Percentiles rank a stretch among this genome's conserved stretches.
Conservation (phyloP, 2,113 vertebrate genomes). For the Smithornis capensis region DNA sequence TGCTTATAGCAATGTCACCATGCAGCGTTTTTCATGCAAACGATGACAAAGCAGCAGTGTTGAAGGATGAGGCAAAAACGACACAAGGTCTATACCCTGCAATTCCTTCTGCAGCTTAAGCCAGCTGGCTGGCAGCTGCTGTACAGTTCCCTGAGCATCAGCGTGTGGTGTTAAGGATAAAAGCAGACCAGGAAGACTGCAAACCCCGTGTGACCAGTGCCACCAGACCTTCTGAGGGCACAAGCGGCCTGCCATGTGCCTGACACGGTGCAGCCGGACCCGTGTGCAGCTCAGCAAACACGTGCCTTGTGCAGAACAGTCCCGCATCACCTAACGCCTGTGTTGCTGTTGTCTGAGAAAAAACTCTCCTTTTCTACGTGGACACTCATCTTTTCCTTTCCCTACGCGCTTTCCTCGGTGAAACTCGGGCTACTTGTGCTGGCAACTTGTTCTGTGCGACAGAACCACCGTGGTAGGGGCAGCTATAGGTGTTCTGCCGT, state of each 20-base stretch:
- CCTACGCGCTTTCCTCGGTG: rapidly evolving
- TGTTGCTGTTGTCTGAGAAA: rapidly evolving
- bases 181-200: background rate
- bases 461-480: background rate
- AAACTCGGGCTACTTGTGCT: background rate
- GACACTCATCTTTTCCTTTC: too few relatives aligned
- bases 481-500: rapidly evolving
- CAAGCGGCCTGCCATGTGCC: rapidly evolving
- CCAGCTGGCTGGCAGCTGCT: background rate
- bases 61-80: background rate
- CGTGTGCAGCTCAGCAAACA: rapidly evolving
- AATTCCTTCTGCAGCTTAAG: background rate
- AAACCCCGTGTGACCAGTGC: background rate
- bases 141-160: rapidly evolving
- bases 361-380: background rate
- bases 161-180: rapidly evolving
- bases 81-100: background rate
- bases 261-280: rapidly evolving
- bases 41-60: background rate
- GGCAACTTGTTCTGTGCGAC: background rate
- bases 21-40: background rate
- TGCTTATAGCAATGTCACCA: background rate
- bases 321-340: background rate
- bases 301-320: rapidly evolving
- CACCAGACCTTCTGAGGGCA: background rate